These are phyloP conservation scores for Beaufortia kweichowensis DNA, from an alignment of 2,113 vertebrate genomes.

Conservation along the genomic window DNA sequence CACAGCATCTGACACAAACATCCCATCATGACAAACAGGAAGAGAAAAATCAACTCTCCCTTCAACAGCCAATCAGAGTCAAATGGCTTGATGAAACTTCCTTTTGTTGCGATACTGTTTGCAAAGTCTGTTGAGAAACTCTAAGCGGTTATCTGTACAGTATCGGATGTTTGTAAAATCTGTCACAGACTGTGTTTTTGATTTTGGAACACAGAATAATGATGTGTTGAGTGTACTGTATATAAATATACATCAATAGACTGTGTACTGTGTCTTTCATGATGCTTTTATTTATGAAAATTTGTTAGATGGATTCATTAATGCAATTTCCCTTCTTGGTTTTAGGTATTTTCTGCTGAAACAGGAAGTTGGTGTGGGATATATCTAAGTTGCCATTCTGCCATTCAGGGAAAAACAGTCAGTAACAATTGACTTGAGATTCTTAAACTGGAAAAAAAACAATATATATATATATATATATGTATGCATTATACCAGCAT, in stretches of 20 bases:
- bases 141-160: not conserved
- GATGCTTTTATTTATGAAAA: too few relatives aligned
- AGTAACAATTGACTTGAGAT: too few relatives aligned
- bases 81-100: not conserved
- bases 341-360: conserved; percentile 3
- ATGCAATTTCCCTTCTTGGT: not conserved
- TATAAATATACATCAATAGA: too few relatives aligned
- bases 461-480: too few relatives aligned
- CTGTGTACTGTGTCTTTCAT: too few relatives aligned
- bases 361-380: not conserved
- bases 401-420: too few relatives aligned
- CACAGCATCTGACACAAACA: not conserved
- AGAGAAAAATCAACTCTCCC: not conserved
- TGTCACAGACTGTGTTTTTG: not conserved
- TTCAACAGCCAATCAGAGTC: conserved; percentile 20
- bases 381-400: too few relatives aligned
- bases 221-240: not conserved
- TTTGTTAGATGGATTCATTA: too few relatives aligned
- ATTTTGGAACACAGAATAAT: not conserved
- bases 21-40: not conserved
- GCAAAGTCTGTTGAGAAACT: conserved; percentile 17
- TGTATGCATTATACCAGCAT: too few relatives aligned
- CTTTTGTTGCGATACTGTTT: conserved; percentile 8
- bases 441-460: too few relatives aligned
- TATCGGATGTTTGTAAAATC: conserved; percentile 6